These are phyloP conservation scores for Lepidostoma basale DNA, from an alignment of 1,140 invertebrate genomes.

Conservation along the genomic window DNA sequence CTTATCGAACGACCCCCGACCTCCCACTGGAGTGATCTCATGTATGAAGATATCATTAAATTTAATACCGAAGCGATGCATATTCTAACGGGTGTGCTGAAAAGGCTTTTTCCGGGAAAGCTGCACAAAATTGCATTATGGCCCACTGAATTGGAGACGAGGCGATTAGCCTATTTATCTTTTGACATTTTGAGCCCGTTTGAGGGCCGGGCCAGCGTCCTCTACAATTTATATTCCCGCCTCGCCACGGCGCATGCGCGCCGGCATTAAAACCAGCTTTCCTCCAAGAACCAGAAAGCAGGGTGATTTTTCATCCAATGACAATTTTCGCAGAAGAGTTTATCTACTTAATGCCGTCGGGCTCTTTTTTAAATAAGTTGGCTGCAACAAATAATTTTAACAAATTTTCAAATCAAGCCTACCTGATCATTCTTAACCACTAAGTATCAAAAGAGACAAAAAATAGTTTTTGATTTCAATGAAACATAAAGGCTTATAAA, in stretches of 20 bases:
- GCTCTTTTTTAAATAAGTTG: no score
- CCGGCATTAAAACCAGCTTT: neutral
- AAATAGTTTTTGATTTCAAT: no score
- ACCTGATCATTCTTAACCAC: no score
- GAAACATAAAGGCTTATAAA: no score
- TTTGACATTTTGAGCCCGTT: constrained; percentile 39
- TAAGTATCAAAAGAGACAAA: no score
- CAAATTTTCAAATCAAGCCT: no score
- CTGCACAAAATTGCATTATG: constrained; percentile 36
- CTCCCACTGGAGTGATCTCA: no score
- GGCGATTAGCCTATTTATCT: constrained; percentile 42
- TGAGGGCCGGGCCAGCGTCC: constrained; percentile 7
- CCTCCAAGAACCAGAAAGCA: neutral
- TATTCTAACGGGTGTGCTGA: neutral
- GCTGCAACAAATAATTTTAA: no score
- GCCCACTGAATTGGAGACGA: constrained; percentile 21
- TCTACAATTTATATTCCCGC: constrained; percentile 36
- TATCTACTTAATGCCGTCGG: no score
- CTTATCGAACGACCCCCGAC: no score
- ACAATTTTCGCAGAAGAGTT: neutral
- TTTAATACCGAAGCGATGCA: neutral
- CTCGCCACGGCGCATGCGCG: neutral
- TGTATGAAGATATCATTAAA: constrained; percentile 20
- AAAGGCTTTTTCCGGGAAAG: constrained; percentile 10
- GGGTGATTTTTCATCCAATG: constrained; percentile 9